phyloP scores from a whole-genome alignment of 2,113 vertebrate species.

The Percopsis transmontana region DNA sequence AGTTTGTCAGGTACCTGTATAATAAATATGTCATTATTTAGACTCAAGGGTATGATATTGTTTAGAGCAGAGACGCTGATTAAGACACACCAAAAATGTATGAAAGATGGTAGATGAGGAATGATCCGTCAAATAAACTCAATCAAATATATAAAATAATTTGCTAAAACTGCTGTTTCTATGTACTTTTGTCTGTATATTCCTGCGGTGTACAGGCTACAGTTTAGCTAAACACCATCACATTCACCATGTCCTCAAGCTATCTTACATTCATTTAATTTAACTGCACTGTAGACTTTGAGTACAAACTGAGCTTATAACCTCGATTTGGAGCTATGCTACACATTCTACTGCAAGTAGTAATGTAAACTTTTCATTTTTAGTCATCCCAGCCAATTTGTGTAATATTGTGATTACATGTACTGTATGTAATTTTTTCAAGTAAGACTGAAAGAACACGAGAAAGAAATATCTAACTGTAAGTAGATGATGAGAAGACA shows the following conservation, averaged over 20 bases:
- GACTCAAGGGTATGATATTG: slow-evolving; percentile 50
- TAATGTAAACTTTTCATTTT: slow-evolving; percentile 50
- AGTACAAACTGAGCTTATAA: slow-evolving; percentile 50
- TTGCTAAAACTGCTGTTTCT: slow-evolving; percentile 57
- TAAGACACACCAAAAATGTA: slow-evolving; percentile 67
- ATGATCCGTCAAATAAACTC: slow-evolving; percentile 37
- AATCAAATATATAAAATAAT: slow-evolving; percentile 51
- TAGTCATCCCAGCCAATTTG: slow-evolving; percentile 21
- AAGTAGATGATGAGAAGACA: background rate
- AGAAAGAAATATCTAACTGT: slow-evolving; percentile 21
- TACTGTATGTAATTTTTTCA: background rate
- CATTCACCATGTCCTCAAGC: slow-evolving; percentile 38
- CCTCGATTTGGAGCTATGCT: slow-evolving; percentile 48
- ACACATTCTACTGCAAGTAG: slow-evolving; percentile 59
- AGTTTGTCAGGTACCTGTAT: slow-evolving; percentile 67
- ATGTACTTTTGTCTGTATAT: slow-evolving; percentile 70
- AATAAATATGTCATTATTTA: slow-evolving; percentile 33
- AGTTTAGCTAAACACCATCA: slow-evolving; percentile 47
- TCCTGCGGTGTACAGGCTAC: slow-evolving; percentile 53
- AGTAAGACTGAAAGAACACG: slow-evolving; percentile 26
- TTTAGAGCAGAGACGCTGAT: slow-evolving; percentile 59
- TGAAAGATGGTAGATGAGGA: slow-evolving; percentile 15
- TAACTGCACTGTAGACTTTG: slow-evolving; percentile 38
- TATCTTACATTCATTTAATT: slow-evolving; percentile 54
- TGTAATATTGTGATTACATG: slow-evolving; percentile 18